phyloP scores from a whole-genome alignment of 2,797 vertebrate genomes.

The Champsocephalus esox region DNA sequence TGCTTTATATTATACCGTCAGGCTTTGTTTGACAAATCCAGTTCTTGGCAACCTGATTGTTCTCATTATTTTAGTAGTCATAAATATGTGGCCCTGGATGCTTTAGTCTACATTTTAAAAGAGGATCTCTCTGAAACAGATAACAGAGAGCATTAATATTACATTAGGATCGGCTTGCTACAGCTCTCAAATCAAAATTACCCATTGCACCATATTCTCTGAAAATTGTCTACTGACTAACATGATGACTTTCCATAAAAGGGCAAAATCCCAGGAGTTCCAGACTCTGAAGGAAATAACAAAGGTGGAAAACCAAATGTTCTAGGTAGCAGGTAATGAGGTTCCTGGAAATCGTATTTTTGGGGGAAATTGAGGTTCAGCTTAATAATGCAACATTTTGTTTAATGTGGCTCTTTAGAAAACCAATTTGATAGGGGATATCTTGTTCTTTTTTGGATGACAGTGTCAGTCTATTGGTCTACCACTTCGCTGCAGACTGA shows the following conservation, averaged over 20 bases:
- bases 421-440: background rate
- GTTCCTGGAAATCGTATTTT: slow-evolving; percentile 7
- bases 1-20: background rate
- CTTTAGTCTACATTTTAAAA: slow-evolving; percentile 35
- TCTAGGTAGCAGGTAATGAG: background rate
- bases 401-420: background rate
- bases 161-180: slow-evolving; percentile 28
- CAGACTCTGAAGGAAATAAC: slow-evolving; percentile 27
- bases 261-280: slow-evolving; percentile 37
- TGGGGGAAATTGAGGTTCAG: slow-evolving; percentile 6
- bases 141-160: slow-evolving; percentile 16
- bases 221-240: slow-evolving; percentile 36
- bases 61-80: slow-evolving; percentile 40
- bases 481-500: slow-evolving; percentile 1
- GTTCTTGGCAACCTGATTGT: slow-evolving; percentile 16
- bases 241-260: slow-evolving; percentile 41
- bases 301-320: slow-evolving; percentile 11
- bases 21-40: slow-evolving; percentile 25
- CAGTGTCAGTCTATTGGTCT: background rate
- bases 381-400: background rate
- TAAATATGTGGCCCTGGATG: background rate
- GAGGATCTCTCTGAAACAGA: slow-evolving; percentile 8
- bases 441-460: background rate
- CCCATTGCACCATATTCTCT: slow-evolving; percentile 23
- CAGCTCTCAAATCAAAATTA: slow-evolving; percentile 56